A percentile compares a stretch with the other conserved stretches of the same genome.
Conservation (phyloP, 2,113 vertebrate species). For the Pipra filicauda region DNA sequence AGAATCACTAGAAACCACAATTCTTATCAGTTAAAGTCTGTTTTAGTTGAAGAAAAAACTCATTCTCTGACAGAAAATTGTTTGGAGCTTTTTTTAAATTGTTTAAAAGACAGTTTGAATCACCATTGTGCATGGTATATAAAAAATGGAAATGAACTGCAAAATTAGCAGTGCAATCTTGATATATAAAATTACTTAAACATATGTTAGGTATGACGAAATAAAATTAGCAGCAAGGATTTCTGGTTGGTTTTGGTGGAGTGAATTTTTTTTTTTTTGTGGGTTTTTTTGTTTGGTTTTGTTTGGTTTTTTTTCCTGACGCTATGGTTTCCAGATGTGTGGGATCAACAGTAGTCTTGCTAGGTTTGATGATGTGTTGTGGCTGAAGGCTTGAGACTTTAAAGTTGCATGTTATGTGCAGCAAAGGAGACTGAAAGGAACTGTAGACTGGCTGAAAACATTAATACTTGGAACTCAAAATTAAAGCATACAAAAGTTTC, state of each 20-base stretch:
- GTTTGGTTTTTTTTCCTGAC: neutral
- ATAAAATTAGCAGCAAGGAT: neutral
- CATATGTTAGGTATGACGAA: neutral
- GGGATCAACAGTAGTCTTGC: neutral
- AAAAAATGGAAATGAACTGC: neutral
- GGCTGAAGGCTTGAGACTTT: neutral
- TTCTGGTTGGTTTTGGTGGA: neutral
- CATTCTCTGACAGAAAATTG: neutral
- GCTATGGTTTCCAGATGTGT: neutral
- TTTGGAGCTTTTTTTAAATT: rapidly evolving
- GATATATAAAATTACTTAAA: neutral
- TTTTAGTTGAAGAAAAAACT: neutral
- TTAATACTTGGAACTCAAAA: neutral
- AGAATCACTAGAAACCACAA: neutral
- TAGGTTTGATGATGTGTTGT: neutral
- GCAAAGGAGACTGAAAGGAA: neutral
- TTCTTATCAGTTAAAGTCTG: rapidly evolving
- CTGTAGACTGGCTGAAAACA: neutral
- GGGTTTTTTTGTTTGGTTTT: neutral
- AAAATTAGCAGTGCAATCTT: neutral
- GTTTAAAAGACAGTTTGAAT: neutral
- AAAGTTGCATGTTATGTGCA: neutral
- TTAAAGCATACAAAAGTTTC: neutral
- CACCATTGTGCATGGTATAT: neutral
- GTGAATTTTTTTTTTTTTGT: neutral